phyloP scores from a whole-genome alignment of 1,140 invertebrate species.

The Planococcus citri region DNA sequence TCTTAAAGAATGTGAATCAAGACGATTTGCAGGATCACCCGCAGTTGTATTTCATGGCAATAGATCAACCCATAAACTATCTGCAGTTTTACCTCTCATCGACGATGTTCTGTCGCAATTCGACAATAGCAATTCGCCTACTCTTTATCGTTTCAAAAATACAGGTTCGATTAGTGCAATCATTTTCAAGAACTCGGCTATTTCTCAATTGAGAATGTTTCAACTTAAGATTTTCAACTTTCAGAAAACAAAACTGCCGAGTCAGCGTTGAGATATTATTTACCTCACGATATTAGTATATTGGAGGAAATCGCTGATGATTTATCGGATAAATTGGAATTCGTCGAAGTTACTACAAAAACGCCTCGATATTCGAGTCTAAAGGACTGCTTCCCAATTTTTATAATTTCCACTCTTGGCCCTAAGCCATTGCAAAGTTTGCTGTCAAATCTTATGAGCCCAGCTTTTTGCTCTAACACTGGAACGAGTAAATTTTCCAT shows the following conservation, averaged over 20 bases:
- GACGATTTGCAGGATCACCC: too few relatives aligned
- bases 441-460: neutral
- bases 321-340: neutral
- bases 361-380: too few relatives aligned
- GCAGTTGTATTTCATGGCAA: too few relatives aligned
- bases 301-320: neutral
- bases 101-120: neutral
- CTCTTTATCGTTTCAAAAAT: too few relatives aligned
- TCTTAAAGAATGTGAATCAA: too few relatives aligned
- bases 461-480: constrained; percentile 15
- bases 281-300: neutral
- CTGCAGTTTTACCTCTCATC: neutral
- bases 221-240: neutral
- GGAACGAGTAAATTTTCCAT: constrained; percentile 13
- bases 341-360: constrained; percentile 21
- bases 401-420: constrained; percentile 22
- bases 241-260: neutral
- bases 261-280: too few relatives aligned
- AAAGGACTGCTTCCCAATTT: too few relatives aligned
- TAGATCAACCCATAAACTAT: too few relatives aligned
- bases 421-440: constrained; percentile 10
- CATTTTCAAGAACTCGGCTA: neutral
- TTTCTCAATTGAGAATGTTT: neutral
- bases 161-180: neutral
- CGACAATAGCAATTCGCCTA: neutral